A percentile compares a stretch with the other conserved stretches of the same genome.
Evolutionary conservation across 64 coral and sea anemone species (phyloP).

Genomic region (Pocillopora verrucosa): DNA sequence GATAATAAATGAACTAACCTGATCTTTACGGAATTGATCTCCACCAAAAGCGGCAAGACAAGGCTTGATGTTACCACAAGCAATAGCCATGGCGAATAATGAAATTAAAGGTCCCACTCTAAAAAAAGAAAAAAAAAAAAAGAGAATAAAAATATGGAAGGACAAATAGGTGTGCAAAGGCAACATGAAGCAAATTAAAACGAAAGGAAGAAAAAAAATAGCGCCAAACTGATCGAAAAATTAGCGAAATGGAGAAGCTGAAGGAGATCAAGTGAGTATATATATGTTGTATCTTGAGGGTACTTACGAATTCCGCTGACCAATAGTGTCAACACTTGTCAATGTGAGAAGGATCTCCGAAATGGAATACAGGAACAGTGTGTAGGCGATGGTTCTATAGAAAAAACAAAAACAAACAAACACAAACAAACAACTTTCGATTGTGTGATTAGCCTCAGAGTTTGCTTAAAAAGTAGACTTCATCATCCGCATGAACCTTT

Average conservation of each 20-base stretch:
- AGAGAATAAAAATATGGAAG: no score
- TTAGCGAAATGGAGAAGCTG: not conserved
- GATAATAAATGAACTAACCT: slow-evolving; percentile 27
- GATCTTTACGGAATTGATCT: slow-evolving; percentile 73
- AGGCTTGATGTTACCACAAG: slow-evolving; percentile 91
- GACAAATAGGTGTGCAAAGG: no score
- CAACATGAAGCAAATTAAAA: no score
- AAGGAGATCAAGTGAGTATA: not conserved
- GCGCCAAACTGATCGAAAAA: not conserved
- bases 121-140: not conserved
- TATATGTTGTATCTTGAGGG: not conserved
- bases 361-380: slow-evolving; percentile 79
- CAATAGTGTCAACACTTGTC: slow-evolving; percentile 71
- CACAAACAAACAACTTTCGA: no score
- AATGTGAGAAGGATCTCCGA: slow-evolving; percentile 71
- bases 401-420: not conserved
- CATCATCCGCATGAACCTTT: no score
- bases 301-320: slow-evolving; percentile 83
- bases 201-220: no score
- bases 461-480: no score
- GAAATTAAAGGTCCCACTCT: slow-evolving; percentile 76
- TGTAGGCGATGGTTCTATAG: slow-evolving; percentile 84
- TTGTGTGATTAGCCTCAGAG: no score
- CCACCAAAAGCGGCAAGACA: slow-evolving; percentile 91
- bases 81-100: slow-evolving; percentile 86